These are phyloP conservation scores for Hassar affinis DNA, from an alignment of 2,113 vertebrate genomes.

Conservation along the genomic window DNA sequence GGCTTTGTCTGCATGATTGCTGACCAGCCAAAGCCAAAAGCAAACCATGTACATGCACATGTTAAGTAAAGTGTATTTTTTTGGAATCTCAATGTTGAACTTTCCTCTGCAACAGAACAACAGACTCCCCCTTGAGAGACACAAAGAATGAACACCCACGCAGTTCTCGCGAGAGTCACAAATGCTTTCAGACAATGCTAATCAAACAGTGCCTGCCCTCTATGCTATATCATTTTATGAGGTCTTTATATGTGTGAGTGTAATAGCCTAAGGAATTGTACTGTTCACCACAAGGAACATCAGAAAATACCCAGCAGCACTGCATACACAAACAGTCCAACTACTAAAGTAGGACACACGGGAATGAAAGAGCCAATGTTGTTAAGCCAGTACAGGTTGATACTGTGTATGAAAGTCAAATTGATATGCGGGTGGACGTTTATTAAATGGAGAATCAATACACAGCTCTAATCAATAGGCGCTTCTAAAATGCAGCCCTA, in stretches of 20 bases:
- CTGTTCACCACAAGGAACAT: slow-evolving; percentile 37
- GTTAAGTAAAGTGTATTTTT: slow-evolving; percentile 75
- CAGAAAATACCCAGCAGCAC: slow-evolving; percentile 26
- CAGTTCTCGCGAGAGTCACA: slow-evolving; percentile 56
- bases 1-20: slow-evolving; percentile 63
- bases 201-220: slow-evolving; percentile 25
- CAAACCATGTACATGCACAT: slow-evolving; percentile 65
- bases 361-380: slow-evolving; percentile 3
- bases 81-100: slow-evolving; percentile 69
- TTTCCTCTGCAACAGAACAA: slow-evolving; percentile 69
- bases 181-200: slow-evolving; percentile 56
- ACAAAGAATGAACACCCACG: slow-evolving; percentile 69
- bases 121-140: slow-evolving; percentile 65
- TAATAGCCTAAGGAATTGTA: slow-evolving; percentile 37
- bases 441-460: slow-evolving; percentile 29
- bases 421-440: background rate
- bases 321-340: slow-evolving; percentile 30
- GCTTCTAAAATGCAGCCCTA: slow-evolving; percentile 10
- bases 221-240: slow-evolving; percentile 20
- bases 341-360: background rate
- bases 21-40: slow-evolving; percentile 66
- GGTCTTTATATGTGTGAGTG: slow-evolving; percentile 31
- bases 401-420: slow-evolving; percentile 21
- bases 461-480: slow-evolving; percentile 24
- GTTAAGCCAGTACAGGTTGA: background rate